Evolutionary conservation across 1,140 invertebrate genomes (phyloP).

Genomic region (Acromyrmex echinatior): DNA sequence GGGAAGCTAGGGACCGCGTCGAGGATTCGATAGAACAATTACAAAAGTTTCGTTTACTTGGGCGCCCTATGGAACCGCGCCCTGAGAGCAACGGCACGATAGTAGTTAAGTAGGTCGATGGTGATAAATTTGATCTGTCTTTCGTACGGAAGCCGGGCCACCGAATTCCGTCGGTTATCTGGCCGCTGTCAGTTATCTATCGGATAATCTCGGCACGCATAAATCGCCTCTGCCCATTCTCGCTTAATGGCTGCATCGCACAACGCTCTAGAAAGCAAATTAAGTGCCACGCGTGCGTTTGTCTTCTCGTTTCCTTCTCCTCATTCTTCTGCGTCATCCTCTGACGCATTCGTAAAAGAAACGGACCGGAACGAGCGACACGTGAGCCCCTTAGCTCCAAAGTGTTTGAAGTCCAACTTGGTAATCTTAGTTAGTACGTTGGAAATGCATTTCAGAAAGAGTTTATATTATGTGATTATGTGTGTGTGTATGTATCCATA

Average conservation of each 20-base stretch:
- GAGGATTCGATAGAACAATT: conserved; percentile 73
- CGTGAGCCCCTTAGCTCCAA: conserved; percentile 13
- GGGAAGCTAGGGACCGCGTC: not conserved
- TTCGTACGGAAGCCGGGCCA: conserved; percentile 56
- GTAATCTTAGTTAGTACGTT: not conserved
- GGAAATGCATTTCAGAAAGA: not conserved
- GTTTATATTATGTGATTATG: too few relatives aligned
- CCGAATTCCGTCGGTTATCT: conserved; percentile 76
- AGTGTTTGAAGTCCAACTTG: not conserved
- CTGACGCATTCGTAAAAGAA: conserved; percentile 65
- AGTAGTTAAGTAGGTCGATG: conserved; percentile 80
- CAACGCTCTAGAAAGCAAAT: conserved; percentile 79
- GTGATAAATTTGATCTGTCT: conserved; percentile 82
- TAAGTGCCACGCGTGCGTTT: conserved; percentile 77
- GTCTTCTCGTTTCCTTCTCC: conserved; percentile 9
- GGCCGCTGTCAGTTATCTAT: conserved; percentile 77
- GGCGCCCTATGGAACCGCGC: conserved; percentile 42
- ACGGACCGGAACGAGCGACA: conserved; percentile 63
- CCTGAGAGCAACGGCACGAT: conserved; percentile 3
- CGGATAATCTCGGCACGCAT: conserved; percentile 81
- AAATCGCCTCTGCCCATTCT: conserved; percentile 79
- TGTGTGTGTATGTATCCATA: not conserved
- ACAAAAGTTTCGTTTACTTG: conserved; percentile 81
- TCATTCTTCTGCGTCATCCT: conserved; percentile 46
- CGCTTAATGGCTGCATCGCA: conserved; percentile 72